phyloP scores from a whole-genome alignment of 2,797 vertebrate species.

The Tokudaia tokunoshimensis region DNA sequence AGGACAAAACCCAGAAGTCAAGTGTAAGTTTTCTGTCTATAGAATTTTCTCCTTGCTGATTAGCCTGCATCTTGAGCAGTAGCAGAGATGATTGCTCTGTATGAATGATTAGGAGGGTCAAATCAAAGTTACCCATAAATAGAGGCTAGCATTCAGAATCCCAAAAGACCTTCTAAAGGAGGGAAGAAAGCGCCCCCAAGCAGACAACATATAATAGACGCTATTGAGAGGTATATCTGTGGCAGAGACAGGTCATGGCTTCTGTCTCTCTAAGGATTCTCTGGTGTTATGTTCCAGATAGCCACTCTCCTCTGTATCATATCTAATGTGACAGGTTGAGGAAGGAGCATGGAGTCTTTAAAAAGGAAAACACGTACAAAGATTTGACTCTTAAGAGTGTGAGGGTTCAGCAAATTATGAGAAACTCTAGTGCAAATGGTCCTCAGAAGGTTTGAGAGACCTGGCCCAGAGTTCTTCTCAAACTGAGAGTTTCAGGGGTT shows the following conservation, averaged over 20 bases:
- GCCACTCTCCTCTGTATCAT: background rate
- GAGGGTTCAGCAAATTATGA: background rate
- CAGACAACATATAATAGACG: conserved; percentile 1
- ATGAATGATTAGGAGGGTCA: conserved; percentile 70
- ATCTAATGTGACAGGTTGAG: background rate
- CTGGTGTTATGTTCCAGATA: background rate
- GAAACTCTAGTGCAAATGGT: background rate
- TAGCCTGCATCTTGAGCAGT: conserved; percentile 59
- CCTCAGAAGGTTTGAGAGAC: background rate
- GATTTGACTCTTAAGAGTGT: background rate
- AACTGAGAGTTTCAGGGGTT: background rate
- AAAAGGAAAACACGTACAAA: background rate
- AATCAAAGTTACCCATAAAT: conserved; percentile 67
- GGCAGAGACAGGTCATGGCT: background rate
- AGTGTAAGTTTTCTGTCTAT: conserved; percentile 72
- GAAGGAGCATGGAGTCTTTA: background rate
- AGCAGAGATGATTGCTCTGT: conserved; percentile 71
- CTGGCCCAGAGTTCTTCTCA: background rate
- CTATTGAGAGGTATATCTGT: background rate
- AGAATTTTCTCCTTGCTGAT: conserved; percentile 72
- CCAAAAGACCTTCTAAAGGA: conserved; percentile 33
- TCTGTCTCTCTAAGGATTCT: background rate
- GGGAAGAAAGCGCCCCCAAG: conserved; percentile 22
- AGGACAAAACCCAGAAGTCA: conserved; percentile 67
- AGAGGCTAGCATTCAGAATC: conserved; percentile 10